Evolutionary conservation across 2,113 vertebrate genomes (phyloP).

Genomic region (Eublepharis macularius): DNA sequence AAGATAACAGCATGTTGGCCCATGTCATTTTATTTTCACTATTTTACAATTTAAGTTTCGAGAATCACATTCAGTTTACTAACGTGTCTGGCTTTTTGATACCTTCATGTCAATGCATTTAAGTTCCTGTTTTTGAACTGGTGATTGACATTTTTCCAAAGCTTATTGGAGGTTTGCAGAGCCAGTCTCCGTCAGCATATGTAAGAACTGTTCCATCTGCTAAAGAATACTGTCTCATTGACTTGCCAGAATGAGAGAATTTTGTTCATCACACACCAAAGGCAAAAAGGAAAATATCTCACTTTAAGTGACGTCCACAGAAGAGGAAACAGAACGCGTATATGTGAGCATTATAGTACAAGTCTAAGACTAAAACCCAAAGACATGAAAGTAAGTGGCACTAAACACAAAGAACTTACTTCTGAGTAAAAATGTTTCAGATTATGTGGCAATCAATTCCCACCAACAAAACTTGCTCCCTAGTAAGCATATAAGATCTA

Average conservation of each 20-base stretch:
- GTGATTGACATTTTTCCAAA: neutral
- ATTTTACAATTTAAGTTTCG: neutral
- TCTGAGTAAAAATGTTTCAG: neutral
- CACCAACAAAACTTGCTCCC: neutral
- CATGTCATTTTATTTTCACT: neutral
- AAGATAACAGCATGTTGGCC: neutral
- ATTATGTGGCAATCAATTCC: neutral
- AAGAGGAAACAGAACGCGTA: neutral
- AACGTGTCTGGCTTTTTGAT: neutral
- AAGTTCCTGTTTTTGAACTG: neutral
- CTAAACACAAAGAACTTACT: neutral
- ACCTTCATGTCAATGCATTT: neutral
- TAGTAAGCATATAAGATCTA: no score
- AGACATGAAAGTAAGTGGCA: no score
- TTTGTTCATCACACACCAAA: neutral
- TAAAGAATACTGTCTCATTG: neutral
- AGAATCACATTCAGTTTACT: neutral
- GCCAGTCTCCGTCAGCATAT: neutral
- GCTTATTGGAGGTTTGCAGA: neutral
- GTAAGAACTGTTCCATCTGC: neutral
- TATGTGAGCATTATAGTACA: neutral
- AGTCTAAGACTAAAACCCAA: neutral
- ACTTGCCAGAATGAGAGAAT: neutral
- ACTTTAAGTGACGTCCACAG: neutral
- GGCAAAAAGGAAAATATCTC: rapidly evolving